These are phyloP conservation scores for Oncorhynchus nerka DNA, from an alignment of 2,113 vertebrate species.

Conservation along the genomic window DNA sequence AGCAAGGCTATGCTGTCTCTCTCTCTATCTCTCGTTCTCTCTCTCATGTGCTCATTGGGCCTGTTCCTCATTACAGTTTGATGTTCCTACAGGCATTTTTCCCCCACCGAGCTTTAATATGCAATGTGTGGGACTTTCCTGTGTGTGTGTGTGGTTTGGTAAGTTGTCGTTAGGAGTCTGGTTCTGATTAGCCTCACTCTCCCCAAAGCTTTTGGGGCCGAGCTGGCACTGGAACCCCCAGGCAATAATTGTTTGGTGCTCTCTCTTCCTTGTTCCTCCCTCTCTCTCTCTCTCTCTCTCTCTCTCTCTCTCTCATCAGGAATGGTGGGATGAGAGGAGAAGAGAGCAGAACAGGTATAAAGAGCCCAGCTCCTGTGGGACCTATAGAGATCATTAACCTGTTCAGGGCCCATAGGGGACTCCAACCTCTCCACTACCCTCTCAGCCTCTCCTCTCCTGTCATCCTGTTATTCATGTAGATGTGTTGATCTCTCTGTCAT, in stretches of 20 bases:
- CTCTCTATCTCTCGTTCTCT: background rate
- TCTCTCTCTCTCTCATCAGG: constrained; percentile 30
- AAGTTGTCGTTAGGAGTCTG: constrained; percentile 67
- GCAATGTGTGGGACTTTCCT: constrained; percentile 63
- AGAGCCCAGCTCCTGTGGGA: constrained; percentile 49
- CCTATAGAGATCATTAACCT: constrained; percentile 69
- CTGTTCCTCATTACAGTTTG: constrained; percentile 64
- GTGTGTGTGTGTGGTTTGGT: constrained; percentile 56
- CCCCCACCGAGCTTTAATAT: constrained; percentile 54
- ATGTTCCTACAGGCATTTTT: constrained; percentile 59
- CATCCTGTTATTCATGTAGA: constrained; percentile 19
- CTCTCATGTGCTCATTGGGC: constrained; percentile 28
- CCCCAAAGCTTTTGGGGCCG: constrained; percentile 46
- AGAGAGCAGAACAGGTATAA: constrained; percentile 52
- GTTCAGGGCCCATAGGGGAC: constrained; percentile 1
- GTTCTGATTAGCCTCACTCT: constrained; percentile 60
- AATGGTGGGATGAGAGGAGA: constrained; percentile 54
- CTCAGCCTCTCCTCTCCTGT: background rate
- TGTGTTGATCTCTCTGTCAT: constrained; percentile 32
- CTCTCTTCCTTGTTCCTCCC: no score
- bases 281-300: background rate
- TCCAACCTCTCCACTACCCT: background rate
- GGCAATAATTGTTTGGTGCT: constrained; percentile 56
- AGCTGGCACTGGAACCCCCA: constrained; percentile 50
- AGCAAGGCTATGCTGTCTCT: no score